Evolutionary conservation across 2,113 vertebrate genomes (phyloP), one percentile per base, ranked within the genome.

Genomic region (Misgurnus mizolepis): DNA sequence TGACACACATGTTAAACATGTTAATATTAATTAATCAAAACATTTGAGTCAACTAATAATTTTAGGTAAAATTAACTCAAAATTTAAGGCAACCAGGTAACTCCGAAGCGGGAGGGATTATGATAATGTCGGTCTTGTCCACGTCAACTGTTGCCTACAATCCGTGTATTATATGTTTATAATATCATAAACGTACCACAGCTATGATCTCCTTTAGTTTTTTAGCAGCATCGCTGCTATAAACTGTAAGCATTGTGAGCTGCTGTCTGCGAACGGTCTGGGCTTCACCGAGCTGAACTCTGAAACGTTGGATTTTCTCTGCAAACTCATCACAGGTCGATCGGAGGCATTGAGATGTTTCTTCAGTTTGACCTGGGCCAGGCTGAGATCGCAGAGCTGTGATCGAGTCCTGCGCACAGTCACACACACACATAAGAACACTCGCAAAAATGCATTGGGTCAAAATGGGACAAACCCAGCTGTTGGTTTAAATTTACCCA

Each of bases 211-310:
- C 80, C 5, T 15, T 87, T 75, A 96, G 89, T 2, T 1, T 80
- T 85, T 91, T 94, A 69, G 93, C 89, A 22, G 94, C 69, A 3
- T 91, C 83, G 0, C 80, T 72, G 76, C 93, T 94, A 78, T 94
- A 91, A 61, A 69, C 1, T 0, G 85, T 89, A 53, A 95, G 94
- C 0, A 77, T 88, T 43, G 91, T 83, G 64, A 96, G 91, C 17
- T 78, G 86, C 9, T 78, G 10, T 1, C 86, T 91, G 15, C 93
- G 90, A 2, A 40, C 4, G 0, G 55, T 67, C 71, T 85, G 81
- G 2, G 84, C 87, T 45, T 62, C 86, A 49, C 69, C 89, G 86
- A 93, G 84, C 60, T 91, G 87, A 1, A 41, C n/a, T 72, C 93
- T 94, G 2, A 95, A 88, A 83, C 91, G 91, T 39, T 84, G 90